Evolutionary conservation across 2,113 vertebrate genomes (phyloP).

Genomic region (Phycodurus eques): DNA sequence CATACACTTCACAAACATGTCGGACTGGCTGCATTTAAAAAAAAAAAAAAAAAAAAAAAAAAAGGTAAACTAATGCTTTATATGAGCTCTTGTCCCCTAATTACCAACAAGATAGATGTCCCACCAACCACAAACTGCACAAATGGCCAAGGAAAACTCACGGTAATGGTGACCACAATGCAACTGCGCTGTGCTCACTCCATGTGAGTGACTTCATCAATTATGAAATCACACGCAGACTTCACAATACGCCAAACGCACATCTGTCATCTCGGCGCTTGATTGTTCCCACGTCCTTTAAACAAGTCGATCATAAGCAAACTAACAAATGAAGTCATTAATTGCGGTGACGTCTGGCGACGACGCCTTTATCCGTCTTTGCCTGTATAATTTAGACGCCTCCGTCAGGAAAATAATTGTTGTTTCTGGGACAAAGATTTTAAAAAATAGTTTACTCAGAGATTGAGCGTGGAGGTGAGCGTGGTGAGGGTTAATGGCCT

Average conservation of each 20-base stretch:
- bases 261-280: constrained; percentile 35
- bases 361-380: constrained; percentile 51
- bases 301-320: constrained; percentile 42
- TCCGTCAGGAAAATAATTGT: constrained; percentile 42
- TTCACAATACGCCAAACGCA: not conserved
- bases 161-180: not conserved
- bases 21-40: not conserved
- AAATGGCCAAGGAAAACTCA: not conserved
- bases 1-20: not conserved
- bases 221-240: not conserved
- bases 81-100: not conserved
- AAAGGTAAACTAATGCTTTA: not conserved
- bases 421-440: constrained; percentile 20
- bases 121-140: not conserved
- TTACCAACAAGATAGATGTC: not conserved
- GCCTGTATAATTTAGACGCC: constrained; percentile 40
- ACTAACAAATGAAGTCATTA: constrained; percentile 58
- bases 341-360: constrained; percentile 37
- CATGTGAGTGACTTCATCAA: not conserved
- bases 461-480: not conserved
- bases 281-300: constrained; percentile 57
- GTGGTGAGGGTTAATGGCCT: constrained; percentile 10
- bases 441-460: not conserved
- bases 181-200: not conserved
- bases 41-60: not conserved